These are phyloP conservation scores for Podocnemis expansa DNA, from an alignment of 2,113 vertebrate species.

Conservation along the genomic window DNA sequence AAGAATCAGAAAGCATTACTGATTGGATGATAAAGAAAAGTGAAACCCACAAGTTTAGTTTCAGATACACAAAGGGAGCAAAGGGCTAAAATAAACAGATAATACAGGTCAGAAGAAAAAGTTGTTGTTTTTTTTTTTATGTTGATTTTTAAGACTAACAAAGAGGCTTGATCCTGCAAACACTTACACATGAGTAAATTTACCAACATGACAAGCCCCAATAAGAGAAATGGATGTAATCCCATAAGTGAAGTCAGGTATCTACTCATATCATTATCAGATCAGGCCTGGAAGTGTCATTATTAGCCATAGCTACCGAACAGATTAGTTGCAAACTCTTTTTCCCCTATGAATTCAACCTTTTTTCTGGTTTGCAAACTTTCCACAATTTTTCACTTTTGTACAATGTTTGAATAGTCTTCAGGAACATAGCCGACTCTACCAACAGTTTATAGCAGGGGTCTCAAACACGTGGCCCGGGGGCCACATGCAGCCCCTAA, in stretches of 20 bases:
- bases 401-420: neutral
- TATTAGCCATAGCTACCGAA: neutral
- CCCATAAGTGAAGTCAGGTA: neutral
- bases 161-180: neutral
- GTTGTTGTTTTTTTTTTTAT: neutral
- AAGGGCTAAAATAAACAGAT: neutral
- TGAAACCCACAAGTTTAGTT: neutral
- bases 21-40: neutral
- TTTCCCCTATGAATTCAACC: neutral
- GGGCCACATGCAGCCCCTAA: too few species aligned
- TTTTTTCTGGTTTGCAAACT: neutral
- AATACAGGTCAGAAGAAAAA: accelerated
- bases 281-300: neutral
- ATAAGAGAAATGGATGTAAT: neutral
- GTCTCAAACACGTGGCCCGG: too few species aligned
- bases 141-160: neutral
- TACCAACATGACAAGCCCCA: neutral
- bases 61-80: neutral
- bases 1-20: neutral
- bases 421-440: neutral
- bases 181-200: accelerated
- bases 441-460: too few species aligned
- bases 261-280: neutral
- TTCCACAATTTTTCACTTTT: accelerated
- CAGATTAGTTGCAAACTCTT: accelerated